Evolutionary conservation across 2,888 invertebrate species (phyloP).

Genomic region (Cephus runcator): DNA sequence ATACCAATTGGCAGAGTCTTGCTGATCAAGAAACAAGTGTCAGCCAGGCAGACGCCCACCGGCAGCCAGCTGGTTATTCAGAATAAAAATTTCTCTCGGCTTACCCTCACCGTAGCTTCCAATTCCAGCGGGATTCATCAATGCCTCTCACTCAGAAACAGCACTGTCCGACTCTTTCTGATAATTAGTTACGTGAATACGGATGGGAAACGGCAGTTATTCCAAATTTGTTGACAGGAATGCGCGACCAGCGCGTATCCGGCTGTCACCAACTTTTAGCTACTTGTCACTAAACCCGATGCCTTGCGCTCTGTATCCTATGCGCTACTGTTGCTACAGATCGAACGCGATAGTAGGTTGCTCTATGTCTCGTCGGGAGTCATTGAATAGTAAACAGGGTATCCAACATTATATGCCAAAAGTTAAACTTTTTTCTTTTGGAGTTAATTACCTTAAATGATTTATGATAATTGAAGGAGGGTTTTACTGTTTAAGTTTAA

Average conservation of each 20-base stretch:
- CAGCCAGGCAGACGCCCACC: conserved; percentile 19
- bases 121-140: background rate
- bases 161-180: background rate
- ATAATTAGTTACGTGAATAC: background rate
- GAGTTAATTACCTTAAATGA: background rate
- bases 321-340: conserved; percentile 3
- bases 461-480: background rate
- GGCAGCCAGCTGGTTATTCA: conserved; percentile 17
- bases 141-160: background rate
- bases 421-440: background rate
- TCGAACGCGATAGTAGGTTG: background rate
- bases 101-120: background rate
- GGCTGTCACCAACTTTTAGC: conserved; percentile 21
- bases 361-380: background rate
- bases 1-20: background rate
- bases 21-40: conserved; percentile 21
- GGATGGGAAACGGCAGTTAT: background rate
- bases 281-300: conserved; percentile 19
- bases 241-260: conserved; percentile 24
- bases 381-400: background rate
- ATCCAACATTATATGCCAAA: background rate
- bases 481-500: background rate
- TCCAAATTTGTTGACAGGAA: conserved; percentile 11
- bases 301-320: conserved; percentile 7
- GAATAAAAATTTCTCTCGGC: background rate